Evolutionary conservation across 2,113 vertebrate genomes (phyloP).

Genomic region (Larimichthys crocea): DNA sequence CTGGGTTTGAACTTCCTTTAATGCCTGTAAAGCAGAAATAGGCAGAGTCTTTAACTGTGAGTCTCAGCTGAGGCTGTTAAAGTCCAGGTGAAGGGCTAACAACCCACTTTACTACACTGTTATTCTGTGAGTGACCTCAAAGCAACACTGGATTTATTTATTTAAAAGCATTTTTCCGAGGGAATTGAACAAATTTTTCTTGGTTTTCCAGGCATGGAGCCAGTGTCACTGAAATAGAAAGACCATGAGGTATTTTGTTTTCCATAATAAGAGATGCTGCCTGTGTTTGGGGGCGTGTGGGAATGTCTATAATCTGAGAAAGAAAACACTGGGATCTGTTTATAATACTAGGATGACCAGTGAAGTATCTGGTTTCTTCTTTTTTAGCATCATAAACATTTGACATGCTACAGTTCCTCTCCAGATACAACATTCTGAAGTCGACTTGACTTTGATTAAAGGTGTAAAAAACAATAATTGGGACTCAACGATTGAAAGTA

Average conservation of each 20-base stretch:
- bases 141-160: conserved; percentile 41
- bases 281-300: conserved; percentile 64
- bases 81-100: conserved; percentile 42
- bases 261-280: conserved; percentile 63
- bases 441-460: not conserved
- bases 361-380: conserved; percentile 5
- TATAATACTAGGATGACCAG: conserved; percentile 25
- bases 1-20: conserved; percentile 24
- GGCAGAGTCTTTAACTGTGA: not conserved
- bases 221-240: conserved; percentile 69
- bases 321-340: conserved; percentile 43
- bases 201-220: conserved; percentile 76
- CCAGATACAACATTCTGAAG: not conserved
- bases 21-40: not conserved
- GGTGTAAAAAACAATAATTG: not conserved
- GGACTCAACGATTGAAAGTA: not conserved
- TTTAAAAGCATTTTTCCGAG: conserved; percentile 65
- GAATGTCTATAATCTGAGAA: conserved; percentile 51
- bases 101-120: conserved; percentile 18
- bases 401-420: not conserved
- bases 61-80: conserved; percentile 21
- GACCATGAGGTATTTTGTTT: conserved; percentile 69
- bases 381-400: conserved; percentile 13
- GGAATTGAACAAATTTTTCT: conserved; percentile 69
- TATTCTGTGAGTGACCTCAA: conserved; percentile 31